These are phyloP conservation scores for Argyresthia goedartella DNA, from an alignment of 2,888 invertebrate genomes.

Conservation along the genomic window DNA sequence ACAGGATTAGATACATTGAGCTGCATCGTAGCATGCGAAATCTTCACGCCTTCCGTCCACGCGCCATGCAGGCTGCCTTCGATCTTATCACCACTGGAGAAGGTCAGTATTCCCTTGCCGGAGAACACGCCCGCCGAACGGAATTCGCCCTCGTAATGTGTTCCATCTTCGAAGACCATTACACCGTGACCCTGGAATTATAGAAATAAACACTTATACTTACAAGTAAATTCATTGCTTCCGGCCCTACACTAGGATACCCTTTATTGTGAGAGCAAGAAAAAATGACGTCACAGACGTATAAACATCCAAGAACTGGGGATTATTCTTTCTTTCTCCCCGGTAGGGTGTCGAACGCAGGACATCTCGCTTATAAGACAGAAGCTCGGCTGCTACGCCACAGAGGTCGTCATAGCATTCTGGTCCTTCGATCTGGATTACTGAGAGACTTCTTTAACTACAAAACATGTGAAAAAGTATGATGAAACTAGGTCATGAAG, in stretches of 20 bases:
- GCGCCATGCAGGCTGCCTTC: conserved; percentile 81
- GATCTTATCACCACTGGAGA: conserved; percentile 82
- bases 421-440: no score
- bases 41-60: conserved; percentile 84
- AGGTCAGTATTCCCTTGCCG: conserved; percentile 85
- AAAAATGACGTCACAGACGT: background rate
- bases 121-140: conserved; percentile 82
- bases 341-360: no score
- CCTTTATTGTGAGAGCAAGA: background rate
- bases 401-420: no score
- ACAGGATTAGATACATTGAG: conserved; percentile 73
- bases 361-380: no score
- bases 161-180: conserved; percentile 90
- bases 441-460: no score
- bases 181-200: conserved; percentile 82
- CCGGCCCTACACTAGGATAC: no score
- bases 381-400: no score
- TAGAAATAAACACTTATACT: background rate
- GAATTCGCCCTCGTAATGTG: conserved; percentile 91
- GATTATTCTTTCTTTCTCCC: no score
- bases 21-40: conserved; percentile 78
- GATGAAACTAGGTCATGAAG: no score
- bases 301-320: background rate
- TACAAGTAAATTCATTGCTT: no score
- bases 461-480: no score